Evolutionary conservation across 1,140 invertebrate genomes (phyloP), one percentile per base, ranked within the genome.

Genomic region (Drosophila persimilis): DNA sequence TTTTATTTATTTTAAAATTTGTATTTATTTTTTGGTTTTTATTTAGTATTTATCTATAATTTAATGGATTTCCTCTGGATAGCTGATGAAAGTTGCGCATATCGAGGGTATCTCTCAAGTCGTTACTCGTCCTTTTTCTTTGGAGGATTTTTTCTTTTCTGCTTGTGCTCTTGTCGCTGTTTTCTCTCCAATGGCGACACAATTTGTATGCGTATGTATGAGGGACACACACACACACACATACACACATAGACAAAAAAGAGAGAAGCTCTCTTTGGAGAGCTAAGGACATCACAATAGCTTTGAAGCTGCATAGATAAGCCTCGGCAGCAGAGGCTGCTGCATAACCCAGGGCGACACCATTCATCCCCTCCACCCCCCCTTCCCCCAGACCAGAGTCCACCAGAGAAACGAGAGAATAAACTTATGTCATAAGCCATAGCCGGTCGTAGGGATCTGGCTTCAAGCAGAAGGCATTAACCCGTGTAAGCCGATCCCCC

Each of bases 281-380:
- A 64, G 69, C 62, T 55, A 65, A 31, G 81, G 74, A 86, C 79
- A 50, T 78, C 77, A 85, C 77, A 88, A 88, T 88, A 81, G 81
- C 81, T 86, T 86, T 78, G 81, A 81, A 88, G 81, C 78, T 86
- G 77, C 81, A 86, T 88, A 88, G 81, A 86, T 88, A 86, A 86
- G 81, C 63, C 43, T 54, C 67, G 41, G 56, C 45, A 26, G 26
- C n/a, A 55, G 53, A 62, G 80, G 35, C 35, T 77, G 78, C 83
- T 86, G 83, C 81, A 86, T 88, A 78, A 77, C 81, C 85, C 72
- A 55, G 53, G 70, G 81, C 81, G 67, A 81, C 75, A 39, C 35
- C 35, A 39, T 3, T 11, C 31, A 17, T 17, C 31, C 31, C 9
- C 60, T 15, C 15, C 15, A 15, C 15, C 15, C 15, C 15, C 57